phyloP scores from a whole-genome alignment of 2,113 vertebrate genomes.

The Salvator merianae region DNA sequence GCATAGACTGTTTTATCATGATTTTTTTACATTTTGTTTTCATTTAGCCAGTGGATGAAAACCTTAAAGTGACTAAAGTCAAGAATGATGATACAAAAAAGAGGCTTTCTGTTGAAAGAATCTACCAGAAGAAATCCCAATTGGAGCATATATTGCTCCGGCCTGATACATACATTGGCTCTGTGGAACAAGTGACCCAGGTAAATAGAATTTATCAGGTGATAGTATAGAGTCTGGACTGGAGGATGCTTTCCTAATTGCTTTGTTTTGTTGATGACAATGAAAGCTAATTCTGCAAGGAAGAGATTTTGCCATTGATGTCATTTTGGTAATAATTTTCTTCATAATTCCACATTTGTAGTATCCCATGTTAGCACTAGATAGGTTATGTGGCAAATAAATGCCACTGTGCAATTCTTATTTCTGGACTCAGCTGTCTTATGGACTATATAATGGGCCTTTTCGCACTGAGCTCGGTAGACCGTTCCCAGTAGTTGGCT shows the following conservation, averaged over 20 bases:
- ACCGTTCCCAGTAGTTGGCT: too few relatives aligned
- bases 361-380: not conserved
- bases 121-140: constrained; percentile 99
- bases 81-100: constrained; percentile 79
- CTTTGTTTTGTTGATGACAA: not conserved
- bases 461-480: too few relatives aligned
- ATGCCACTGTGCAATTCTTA: not conserved
- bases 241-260: not conserved
- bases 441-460: too few relatives aligned
- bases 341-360: not conserved
- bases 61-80: constrained; percentile 74
- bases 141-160: constrained; percentile 98
- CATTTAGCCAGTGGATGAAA: constrained; percentile 77
- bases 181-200: constrained; percentile 92
- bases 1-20: not conserved
- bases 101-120: constrained; percentile 88
- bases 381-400: not conserved
- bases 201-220: constrained; percentile 64
- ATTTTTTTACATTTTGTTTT: not conserved
- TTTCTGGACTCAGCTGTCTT: not conserved
- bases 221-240: not conserved
- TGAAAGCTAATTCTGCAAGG: not conserved
- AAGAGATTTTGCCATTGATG: not conserved
- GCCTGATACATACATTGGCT: constrained; percentile 96
- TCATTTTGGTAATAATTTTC: too few relatives aligned